Conservation (phyloP, 2,113 vertebrate species). For the Channa maculata region DNA sequence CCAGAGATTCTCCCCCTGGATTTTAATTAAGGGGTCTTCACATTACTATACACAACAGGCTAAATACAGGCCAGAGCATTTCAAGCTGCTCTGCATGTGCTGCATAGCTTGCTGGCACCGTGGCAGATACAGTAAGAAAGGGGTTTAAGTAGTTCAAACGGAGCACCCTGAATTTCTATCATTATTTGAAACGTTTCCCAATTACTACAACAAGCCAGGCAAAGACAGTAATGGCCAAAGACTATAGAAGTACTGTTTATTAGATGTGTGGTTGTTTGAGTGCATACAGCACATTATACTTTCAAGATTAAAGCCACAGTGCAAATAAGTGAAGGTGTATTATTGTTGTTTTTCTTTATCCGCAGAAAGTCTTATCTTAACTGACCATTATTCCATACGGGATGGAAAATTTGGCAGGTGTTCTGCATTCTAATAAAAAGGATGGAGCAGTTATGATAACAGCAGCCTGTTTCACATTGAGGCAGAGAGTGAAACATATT, state of each 20-base stretch:
- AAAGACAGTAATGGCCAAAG: conserved; percentile 17
- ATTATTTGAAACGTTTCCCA: conserved; percentile 32
- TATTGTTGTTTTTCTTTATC: conserved; percentile 5
- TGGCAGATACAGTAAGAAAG: conserved; percentile 42
- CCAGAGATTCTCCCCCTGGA: conserved; percentile 69
- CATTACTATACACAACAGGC: conserved; percentile 58
- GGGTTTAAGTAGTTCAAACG: conserved; percentile 46
- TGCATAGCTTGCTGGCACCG: conserved; percentile 39
- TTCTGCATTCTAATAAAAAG: conserved; percentile 70
- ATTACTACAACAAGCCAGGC: conserved; percentile 7
- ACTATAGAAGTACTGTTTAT: conserved; percentile 19
- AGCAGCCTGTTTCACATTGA: conserved; percentile 57
- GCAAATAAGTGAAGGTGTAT: conserved; percentile 37
- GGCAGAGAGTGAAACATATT: conserved; percentile 46
- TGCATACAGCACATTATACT: conserved; percentile 20
- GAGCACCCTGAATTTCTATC: conserved; percentile 12
- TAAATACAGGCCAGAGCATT: conserved; percentile 54
- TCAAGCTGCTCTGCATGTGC: conserved; percentile 61
- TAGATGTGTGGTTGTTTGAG: conserved; percentile 5
- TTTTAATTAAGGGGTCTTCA: conserved; percentile 76
- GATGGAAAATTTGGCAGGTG: conserved; percentile 59
- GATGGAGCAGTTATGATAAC: conserved; percentile 64
- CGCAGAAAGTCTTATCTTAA: conserved; percentile 50
- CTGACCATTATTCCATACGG: conserved; percentile 64
- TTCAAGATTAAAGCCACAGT: conserved; percentile 13